phyloP scores from a whole-genome alignment of 2,113 vertebrate genomes.

The Brachionichthys hirsutus region DNA sequence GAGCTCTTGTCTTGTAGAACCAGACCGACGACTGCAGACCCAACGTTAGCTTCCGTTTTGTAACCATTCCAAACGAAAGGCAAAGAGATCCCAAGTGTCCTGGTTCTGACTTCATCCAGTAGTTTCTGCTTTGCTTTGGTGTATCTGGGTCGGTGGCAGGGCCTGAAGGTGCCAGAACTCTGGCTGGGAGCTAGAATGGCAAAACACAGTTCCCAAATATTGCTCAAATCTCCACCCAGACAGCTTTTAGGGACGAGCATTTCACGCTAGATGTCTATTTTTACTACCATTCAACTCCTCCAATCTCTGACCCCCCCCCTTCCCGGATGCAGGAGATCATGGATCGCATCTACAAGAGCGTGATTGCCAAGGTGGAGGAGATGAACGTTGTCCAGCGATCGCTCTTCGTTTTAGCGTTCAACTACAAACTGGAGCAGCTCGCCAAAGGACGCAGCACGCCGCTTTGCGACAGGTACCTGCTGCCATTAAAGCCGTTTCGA shows the following conservation, averaged over 20 bases:
- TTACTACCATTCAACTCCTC: neutral
- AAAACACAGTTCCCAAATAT: no score
- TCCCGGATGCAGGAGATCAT: constrained; percentile 86
- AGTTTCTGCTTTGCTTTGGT: no score
- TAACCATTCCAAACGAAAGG: neutral
- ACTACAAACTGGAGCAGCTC: constrained; percentile 97
- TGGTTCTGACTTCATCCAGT: neutral
- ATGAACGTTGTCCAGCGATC: constrained; percentile 88
- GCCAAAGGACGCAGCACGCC: constrained; percentile 86
- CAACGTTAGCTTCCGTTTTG: neutral
- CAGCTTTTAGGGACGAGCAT: no score
- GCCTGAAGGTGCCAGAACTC: no score
- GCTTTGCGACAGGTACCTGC: constrained; percentile 67
- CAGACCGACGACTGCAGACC: neutral
- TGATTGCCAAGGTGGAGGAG: constrained; percentile 91
- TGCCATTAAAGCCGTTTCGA: no score
- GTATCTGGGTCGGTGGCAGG: no score
- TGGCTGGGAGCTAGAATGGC: no score
- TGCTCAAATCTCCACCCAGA: no score
- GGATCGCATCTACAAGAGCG: constrained; percentile 96
- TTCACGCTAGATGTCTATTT: no score
- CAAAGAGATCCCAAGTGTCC: neutral
- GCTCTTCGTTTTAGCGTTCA: constrained; percentile 92
- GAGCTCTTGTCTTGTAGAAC: neutral
- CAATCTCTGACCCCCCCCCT: neutral